Evolutionary conservation across 1,140 invertebrate species (phyloP), one percentile per base, ranked within the genome.

Genomic region (Drosophila bifasciata): DNA sequence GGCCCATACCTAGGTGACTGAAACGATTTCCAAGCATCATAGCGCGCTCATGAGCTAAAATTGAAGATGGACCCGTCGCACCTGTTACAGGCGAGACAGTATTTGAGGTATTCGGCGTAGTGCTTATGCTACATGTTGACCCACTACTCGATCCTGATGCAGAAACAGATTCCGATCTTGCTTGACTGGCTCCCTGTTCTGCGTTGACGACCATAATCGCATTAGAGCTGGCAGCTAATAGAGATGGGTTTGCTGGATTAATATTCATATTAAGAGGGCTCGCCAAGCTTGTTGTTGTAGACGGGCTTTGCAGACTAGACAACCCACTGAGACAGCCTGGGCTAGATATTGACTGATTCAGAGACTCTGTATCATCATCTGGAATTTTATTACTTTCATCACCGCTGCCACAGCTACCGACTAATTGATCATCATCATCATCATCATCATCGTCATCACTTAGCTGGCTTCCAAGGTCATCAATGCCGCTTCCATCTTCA

Each of bases 241-340:
- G 16, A 19, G 40, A 43, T 7, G 89, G 76, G 7, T 78, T 83
- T 40, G 80, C 62, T 43, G 90, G 94, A 75, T 92, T 93, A 28
- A 63, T 70, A 49, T 94, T 91, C 51, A 93, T 93, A 64, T 94
- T 93, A 1, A 93, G 94, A 7, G 95, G 95, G 80, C 94, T 95
- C 39, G 95, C 94, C 41, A 96, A 90, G 71, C 94, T 95, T 5
- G 93, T 93, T 7, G 81, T 95, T n/a, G 80, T 85, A 28, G 93
- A 94, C 19, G 96, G 96, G 70, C 95, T 96, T 40, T 96, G 96
- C 5, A 97, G 92, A 83, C 95, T 96, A 53, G 96, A 96, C 40
- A 97, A 93, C 5, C 94, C 96, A 55, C 95, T 96, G 15, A 96
- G 92, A 25, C 94, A 95, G 3, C 96, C 96, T 0, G 96, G 96